Conservation (phyloP, 2,888 invertebrate genomes). For the Dusona sp. region DNA sequence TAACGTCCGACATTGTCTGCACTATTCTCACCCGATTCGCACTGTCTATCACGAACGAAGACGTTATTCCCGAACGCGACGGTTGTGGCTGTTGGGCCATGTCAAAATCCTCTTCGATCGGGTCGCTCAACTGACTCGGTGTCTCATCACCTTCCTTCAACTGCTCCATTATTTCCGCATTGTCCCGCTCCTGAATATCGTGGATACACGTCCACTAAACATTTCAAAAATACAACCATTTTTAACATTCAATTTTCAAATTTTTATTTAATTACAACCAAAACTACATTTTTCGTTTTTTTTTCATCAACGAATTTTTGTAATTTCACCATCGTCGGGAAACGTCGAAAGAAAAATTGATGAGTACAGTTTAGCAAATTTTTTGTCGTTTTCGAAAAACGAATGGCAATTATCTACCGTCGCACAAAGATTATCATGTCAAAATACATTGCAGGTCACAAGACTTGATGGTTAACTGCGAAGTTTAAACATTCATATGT, state of each 20-base stretch:
- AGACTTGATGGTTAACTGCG: no score
- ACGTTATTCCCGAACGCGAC: slow-evolving; percentile 78
- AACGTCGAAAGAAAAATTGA: neutral
- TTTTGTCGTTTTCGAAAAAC: neutral
- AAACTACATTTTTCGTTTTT: no score
- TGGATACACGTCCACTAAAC: slow-evolving; percentile 97
- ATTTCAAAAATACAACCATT: neutral
- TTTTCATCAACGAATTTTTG: no score
- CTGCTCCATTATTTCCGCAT: slow-evolving; percentile 83
- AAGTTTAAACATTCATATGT: no score
- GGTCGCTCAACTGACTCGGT: slow-evolving; percentile 62
- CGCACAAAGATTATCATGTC: no score
- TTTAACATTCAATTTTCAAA: no score
- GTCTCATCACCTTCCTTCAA: slow-evolving; percentile 74
- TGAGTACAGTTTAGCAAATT: neutral
- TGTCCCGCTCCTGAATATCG: slow-evolving; percentile 92
- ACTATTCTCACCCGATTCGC: slow-evolving; percentile 77
- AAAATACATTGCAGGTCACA: no score
- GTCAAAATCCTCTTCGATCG: slow-evolving; percentile 71
- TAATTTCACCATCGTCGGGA: no score
- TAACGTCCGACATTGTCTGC: slow-evolving; percentile 74
- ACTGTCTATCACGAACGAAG: slow-evolving; percentile 80
- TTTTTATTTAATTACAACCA: no score
- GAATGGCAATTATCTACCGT: neutral
- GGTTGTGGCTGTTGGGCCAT: slow-evolving; percentile 75